Evolutionary conservation across 2,113 vertebrate genomes (phyloP), one percentile per base, ranked within the genome.

Genomic region (Phyllostomus hastatus): DNA sequence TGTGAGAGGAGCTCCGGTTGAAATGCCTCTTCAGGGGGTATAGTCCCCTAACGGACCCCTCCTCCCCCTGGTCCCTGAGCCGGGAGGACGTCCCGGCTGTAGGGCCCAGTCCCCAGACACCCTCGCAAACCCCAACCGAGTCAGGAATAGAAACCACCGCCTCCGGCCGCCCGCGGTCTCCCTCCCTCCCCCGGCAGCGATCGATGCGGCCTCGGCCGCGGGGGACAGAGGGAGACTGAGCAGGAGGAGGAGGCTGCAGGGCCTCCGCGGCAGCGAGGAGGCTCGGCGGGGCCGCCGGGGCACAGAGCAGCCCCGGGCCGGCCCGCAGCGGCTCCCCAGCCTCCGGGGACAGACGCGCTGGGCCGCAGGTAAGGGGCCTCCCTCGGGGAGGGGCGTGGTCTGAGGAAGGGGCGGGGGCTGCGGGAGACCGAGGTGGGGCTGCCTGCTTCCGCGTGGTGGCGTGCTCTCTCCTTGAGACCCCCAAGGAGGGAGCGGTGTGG

Each of bases 101-200:
- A 59, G 61, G 67, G 41, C 70, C 54, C 94, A 6, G 46, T 73
- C 79, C 93, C 80, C 92, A 66, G 85, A 72, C 90, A 86, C 69
- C 90, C 26, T 70, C 41, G n/a, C 72, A 64, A 11, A 33, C 78
- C 94, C 59, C 59, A 81, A 17, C 73, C 4, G 46, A 87, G 93
- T 95, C 93, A 97, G 84, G 95, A 98, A 98, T 98, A 97, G 97
- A 96, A 98, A 94, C 95, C 95, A 88, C 94, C 38, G 67, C 95
- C 96, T 96, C 97, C 81, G 43, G 94, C 88, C 19, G 95, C 83
- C 82, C 48, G 79, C 89, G 48, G 95, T 84, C 92, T 94, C 95
- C 85, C 95, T 97, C 92, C 97, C 90, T 95, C 88, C 93, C 90
- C 70, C 1, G n/a, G 97, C 95, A 88, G 94, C 84, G 86, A 98